These are phyloP conservation scores for Conomelus anceps DNA, from an alignment of 2,888 invertebrate species.

Conservation along the genomic window DNA sequence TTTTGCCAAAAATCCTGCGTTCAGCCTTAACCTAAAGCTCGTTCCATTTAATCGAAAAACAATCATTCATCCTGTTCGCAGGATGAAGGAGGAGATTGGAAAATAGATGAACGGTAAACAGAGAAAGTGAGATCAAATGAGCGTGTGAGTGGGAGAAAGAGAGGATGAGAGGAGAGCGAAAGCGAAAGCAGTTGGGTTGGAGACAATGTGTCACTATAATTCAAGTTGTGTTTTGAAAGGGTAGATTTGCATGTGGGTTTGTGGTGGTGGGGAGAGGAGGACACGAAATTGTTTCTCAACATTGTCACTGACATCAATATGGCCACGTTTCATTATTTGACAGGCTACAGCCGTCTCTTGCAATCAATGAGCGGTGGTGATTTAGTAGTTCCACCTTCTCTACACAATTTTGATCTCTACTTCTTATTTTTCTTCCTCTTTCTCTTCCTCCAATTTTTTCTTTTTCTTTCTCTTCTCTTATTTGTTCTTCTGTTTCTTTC, in stretches of 20 bases:
- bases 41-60: too few relatives aligned
- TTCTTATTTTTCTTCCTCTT: too few relatives aligned
- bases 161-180: neutral
- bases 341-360: too few relatives aligned
- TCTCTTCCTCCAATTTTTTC: neutral
- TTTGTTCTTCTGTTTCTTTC: too few relatives aligned
- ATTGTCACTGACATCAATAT: neutral
- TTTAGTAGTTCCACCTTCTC: too few relatives aligned
- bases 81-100: neutral
- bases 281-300: neutral
- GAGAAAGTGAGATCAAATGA: neutral
- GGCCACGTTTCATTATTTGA: neutral
- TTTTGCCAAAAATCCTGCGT: too few relatives aligned
- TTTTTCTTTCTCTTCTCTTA: too few relatives aligned
- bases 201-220: neutral
- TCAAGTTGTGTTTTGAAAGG: neutral
- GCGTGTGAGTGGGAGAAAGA: neutral
- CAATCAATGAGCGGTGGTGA: too few relatives aligned
- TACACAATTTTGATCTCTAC: too few relatives aligned
- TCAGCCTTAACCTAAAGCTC: too few relatives aligned
- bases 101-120: neutral
- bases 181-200: too few relatives aligned
- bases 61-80: too few relatives aligned
- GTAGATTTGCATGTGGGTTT: neutral
- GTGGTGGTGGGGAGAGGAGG: neutral